These are phyloP conservation scores for Drosophila subquinaria DNA, from an alignment of 2,888 invertebrate species.

Conservation along the genomic window DNA sequence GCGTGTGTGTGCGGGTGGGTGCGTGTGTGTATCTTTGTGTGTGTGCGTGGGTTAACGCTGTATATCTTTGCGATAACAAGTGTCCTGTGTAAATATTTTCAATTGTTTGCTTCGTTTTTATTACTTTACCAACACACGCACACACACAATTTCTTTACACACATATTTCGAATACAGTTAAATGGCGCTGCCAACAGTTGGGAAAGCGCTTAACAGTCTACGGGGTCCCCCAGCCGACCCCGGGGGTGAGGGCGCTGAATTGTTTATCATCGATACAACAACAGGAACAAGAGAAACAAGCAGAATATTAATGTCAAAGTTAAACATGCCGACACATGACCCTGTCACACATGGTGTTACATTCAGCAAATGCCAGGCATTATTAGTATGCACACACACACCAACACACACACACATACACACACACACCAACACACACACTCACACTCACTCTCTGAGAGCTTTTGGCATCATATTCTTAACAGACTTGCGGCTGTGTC, in stretches of 20 bases:
- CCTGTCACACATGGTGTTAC: conserved; percentile 57
- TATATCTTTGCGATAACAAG: conserved; percentile 75
- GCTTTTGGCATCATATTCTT: conserved; percentile 33
- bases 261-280: conserved; percentile 57
- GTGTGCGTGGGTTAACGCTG: conserved; percentile 22
- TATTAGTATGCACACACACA: conserved; percentile 27
- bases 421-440: conserved; percentile 26
- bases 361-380: conserved; percentile 37
- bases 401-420: conserved; percentile 17
- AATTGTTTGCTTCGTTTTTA: conserved; percentile 79
- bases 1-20: conserved; percentile 17
- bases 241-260: conserved; percentile 1
- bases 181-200: conserved; percentile 23
- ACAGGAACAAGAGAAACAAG: conserved; percentile 16
- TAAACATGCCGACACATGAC: conserved; percentile 64
- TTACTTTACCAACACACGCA: conserved; percentile 62
- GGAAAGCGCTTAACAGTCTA: not conserved
- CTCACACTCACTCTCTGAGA: conserved; percentile 19
- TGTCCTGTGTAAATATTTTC: conserved; percentile 82
- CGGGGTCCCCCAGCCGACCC: too few species aligned
- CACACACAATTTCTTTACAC: conserved; percentile 21
- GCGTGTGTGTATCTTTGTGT: conserved; percentile 25
- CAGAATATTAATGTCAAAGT: conserved; percentile 69
- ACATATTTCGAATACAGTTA: conserved; percentile 18
- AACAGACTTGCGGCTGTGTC: conserved; percentile 35